These are phyloP conservation scores for Epinephelus fuscoguttatus DNA, from an alignment of 2,113 vertebrate genomes.

Conservation along the genomic window DNA sequence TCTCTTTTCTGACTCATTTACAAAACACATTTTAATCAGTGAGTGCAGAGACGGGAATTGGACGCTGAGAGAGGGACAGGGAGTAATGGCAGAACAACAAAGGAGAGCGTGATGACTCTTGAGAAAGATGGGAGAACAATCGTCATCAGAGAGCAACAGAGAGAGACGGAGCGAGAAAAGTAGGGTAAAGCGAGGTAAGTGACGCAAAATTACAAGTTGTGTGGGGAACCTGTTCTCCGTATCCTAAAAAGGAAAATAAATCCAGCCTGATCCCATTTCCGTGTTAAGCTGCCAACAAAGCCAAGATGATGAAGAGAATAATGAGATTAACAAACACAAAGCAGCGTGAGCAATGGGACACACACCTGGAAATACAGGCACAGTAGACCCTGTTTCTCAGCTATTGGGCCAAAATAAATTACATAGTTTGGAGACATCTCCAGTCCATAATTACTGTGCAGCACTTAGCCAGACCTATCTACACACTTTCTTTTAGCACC, in stretches of 20 bases:
- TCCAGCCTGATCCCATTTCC: conserved; percentile 61
- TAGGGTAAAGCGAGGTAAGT: conserved; percentile 45
- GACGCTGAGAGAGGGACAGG: background rate
- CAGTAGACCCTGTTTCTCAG: conserved; percentile 22
- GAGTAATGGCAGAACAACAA: background rate
- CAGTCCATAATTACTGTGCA: background rate
- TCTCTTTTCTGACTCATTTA: background rate
- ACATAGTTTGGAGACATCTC: conserved; percentile 2
- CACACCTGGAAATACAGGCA: conserved; percentile 49
- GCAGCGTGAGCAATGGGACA: conserved; percentile 50
- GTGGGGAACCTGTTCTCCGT: conserved; percentile 43
- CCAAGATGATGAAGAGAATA: conserved; percentile 66
- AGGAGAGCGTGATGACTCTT: background rate
- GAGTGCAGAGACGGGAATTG: background rate
- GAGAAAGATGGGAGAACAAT: conserved; percentile 3
- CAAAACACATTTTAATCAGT: conserved; percentile 29
- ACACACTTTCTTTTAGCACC: too few species aligned
- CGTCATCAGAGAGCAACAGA: conserved; percentile 7
- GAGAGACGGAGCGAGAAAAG: background rate
- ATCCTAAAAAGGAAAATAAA: conserved; percentile 67
- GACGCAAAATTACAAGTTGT: conserved; percentile 34
- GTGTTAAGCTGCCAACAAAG: conserved; percentile 68
- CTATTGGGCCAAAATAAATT: conserved; percentile 26
- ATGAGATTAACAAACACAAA: conserved; percentile 69
- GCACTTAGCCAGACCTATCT: too few species aligned